Evolutionary conservation across 2,888 invertebrate genomes (phyloP), one percentile per base, ranked within the genome.

Genomic region (Melitaea athalia): DNA sequence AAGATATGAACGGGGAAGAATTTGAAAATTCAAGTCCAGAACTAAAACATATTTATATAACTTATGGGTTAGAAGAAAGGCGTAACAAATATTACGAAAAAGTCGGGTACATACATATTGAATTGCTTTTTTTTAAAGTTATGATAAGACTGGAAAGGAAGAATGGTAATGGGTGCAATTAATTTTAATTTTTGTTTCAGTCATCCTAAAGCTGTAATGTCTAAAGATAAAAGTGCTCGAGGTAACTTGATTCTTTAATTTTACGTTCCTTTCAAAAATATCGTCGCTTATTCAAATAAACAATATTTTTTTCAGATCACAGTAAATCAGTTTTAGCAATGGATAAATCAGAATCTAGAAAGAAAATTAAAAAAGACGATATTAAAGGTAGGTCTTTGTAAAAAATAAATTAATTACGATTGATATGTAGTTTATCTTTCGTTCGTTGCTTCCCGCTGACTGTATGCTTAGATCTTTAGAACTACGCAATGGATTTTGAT

Each of bases 311-410:
- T 53, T 55, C 55, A 81, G 81, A 82, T 62, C 77, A 73, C 47
- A 86, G 83, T 67, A 84, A 80, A 74, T 82, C 85, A n/a, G 53
- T 78, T 24, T 11, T 84, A 59, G 59, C 72, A 17, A 67, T 82
- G 6, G 80, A 83, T 24, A 68, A 74, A 10, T 77, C 79, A 0
- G 89, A 90, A 42, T 79, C 84, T 7, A 90, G 84, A 79, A 91
- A 89, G 78, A 91, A 87, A 78, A 71, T 78, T 0, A 90, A 86
- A 74, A 91, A 83, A 75, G 90, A 91, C 0, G 91, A 91, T 8
- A 53, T 74, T 8, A 87, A 82, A 84, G 83, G 90, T 86, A 76
- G 3, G 11, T 42, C 33, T n/a, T n/a, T 33, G 0, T 14, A 8
- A 15, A 15, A 49, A n/a, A 15, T 15, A 15, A 50, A 3, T 17